These are phyloP conservation scores for Leptogaster cylindrica DNA, from an alignment of 2,888 invertebrate species.

Conservation along the genomic window DNA sequence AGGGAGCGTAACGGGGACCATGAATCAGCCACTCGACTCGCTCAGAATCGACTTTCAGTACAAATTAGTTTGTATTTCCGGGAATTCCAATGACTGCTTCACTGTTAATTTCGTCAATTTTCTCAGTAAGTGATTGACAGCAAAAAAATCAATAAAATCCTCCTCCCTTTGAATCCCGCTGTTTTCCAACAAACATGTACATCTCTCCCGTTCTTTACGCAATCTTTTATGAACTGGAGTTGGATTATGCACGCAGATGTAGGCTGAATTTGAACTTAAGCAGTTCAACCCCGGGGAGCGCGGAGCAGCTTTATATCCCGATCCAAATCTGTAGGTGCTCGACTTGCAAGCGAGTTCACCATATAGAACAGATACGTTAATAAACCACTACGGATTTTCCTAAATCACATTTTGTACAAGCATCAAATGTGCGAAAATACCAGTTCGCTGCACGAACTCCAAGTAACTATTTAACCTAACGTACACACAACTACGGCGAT, in stretches of 20 bases:
- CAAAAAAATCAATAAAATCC: slow-evolving; percentile 23
- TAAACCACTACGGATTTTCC: too few species aligned
- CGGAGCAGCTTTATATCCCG: too few species aligned
- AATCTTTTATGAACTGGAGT: too few species aligned
- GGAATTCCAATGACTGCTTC: slow-evolving; percentile 41
- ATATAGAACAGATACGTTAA: too few species aligned
- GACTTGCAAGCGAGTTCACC: not conserved
- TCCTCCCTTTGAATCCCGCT: too few species aligned
- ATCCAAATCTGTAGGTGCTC: not conserved
- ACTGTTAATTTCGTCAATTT: slow-evolving; percentile 10
- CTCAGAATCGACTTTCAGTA: too few species aligned
- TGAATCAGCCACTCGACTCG: slow-evolving; percentile 24
- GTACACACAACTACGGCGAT: slow-evolving; percentile 12
- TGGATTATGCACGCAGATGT: too few species aligned
- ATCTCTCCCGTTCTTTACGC: too few species aligned
- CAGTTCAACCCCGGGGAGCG: too few species aligned
- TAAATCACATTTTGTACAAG: not conserved
- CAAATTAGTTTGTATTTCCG: slow-evolving; percentile 27
- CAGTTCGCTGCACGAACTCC: not conserved
- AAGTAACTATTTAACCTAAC: not conserved
- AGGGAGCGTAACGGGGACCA: not conserved
- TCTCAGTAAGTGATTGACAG: slow-evolving; percentile 17
- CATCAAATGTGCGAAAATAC: not conserved
- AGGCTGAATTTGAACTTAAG: too few species aligned
- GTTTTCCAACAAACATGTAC: too few species aligned